Evolutionary conservation across 2,797 vertebrate genomes (phyloP), one percentile per base, ranked within the genome.

Genomic region (Pteropus rufus): DNA sequence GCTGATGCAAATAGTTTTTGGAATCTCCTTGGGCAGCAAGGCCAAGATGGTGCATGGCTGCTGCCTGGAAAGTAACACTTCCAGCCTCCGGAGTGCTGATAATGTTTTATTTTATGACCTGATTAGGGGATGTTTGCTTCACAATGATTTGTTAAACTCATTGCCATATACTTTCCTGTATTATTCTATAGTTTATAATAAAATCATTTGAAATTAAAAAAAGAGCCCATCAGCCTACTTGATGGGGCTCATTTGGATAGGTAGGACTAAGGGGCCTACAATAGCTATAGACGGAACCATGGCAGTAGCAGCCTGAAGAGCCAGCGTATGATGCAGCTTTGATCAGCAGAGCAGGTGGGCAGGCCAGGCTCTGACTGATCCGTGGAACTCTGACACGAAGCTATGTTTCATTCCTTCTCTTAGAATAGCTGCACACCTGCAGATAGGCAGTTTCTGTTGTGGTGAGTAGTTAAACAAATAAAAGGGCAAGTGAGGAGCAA

Each of bases 351-450:
- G 65, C 7, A 6, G 77, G 3, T 4, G 0, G 1, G 67, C 2
- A 18, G 0, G 44, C 49, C 0, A 0, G 46, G 46, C 41, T 56
- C 34, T 24, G 39, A 34, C 79, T 70, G 84, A 56, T 31, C 58
- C 29, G 0, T 9, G 14, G 29, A 62, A 23, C 18, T 12, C 75
- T 6, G 15, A 31, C 7, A 5, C 41, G 31, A 84, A 83, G 91
- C 73, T 2, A 6, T 12, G 19, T 0, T 7, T 24, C 7, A 0
- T 44, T 79, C 58, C 0, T 41, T 12, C 79, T 93, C 96, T 87
- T 18, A 93, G 90, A 96, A 95, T 90, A 97, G 87, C 75, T 12
- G 21, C 29, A 19, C 96, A 97, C 94, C 95, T 96, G 97, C 90
- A 80, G 80, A 69, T 4, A 44, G 26, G 85, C 77, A 70, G 81